These are phyloP conservation scores for Stegostoma tigrinum DNA, from an alignment of 2,113 vertebrate genomes.

Conservation along the genomic window DNA sequence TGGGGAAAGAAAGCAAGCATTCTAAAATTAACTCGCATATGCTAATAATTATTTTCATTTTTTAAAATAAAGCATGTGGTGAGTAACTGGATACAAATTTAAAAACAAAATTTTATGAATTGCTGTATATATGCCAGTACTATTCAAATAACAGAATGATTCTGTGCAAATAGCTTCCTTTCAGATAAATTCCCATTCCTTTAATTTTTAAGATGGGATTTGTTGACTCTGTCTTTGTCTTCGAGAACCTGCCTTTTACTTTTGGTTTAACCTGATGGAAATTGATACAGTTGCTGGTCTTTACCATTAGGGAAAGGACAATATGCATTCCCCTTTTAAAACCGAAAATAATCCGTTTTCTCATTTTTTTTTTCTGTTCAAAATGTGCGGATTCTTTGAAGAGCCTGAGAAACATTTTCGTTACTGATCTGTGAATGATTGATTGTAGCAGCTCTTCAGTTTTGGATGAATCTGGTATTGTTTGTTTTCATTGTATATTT, in stretches of 20 bases:
- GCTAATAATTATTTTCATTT: neutral
- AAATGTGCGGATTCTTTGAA: neutral
- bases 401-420: neutral
- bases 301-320: neutral
- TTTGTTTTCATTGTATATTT: slow-evolving; percentile 17
- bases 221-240: neutral
- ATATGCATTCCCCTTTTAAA: neutral
- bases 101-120: neutral
- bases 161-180: neutral
- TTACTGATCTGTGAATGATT: neutral
- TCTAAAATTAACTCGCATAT: neutral
- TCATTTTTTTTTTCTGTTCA: neutral
- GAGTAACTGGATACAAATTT: neutral
- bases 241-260: neutral
- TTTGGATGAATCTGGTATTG: slow-evolving; percentile 22
- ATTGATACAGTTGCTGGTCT: neutral
- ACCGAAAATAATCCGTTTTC: neutral
- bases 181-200: neutral
- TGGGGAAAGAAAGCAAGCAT: neutral
- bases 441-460: neutral
- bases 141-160: neutral
- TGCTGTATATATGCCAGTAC: neutral
- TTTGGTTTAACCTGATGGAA: neutral
- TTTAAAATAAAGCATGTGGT: neutral
- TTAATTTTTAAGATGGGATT: neutral